Evolutionary conservation across 2,888 invertebrate species (phyloP).

Genomic region (Nomada hirtipes): DNA sequence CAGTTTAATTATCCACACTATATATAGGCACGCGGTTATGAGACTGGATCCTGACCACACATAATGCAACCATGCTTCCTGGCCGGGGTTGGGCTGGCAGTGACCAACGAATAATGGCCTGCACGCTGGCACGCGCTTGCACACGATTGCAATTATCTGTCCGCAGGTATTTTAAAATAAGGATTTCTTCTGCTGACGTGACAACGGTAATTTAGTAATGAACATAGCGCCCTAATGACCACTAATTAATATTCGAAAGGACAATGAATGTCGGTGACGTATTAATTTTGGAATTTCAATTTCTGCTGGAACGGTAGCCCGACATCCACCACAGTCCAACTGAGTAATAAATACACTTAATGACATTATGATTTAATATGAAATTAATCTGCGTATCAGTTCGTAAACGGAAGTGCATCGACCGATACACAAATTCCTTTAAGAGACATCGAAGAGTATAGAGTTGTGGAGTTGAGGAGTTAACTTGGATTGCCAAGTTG

Average conservation of each 20-base stretch:
- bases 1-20: slow-evolving; percentile 29
- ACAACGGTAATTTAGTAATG: neutral
- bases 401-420: neutral
- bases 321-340: too few species aligned
- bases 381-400: neutral
- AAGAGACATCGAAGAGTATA: slow-evolving; percentile 1
- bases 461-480: neutral
- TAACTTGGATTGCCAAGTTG: slow-evolving; percentile 10
- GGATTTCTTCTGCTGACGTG: neutral
- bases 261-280: neutral
- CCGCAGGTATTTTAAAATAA: slow-evolving; percentile 8
- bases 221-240: neutral
- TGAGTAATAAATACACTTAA: neutral
- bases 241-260: neutral
- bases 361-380: neutral
- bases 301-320: too few species aligned
- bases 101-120: slow-evolving; percentile 49
- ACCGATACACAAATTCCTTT: neutral
- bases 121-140: slow-evolving; percentile 22
- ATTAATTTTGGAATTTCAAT: neutral
- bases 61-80: slow-evolving; percentile 51
- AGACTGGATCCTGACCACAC: slow-evolving; percentile 47
- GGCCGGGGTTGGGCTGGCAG: slow-evolving; percentile 46
- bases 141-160: slow-evolving; percentile 10
- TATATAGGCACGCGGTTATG: slow-evolving; percentile 18